Conservation (phyloP, 1,140 invertebrate species). For the Zaprionus tsacasi region DNA sequence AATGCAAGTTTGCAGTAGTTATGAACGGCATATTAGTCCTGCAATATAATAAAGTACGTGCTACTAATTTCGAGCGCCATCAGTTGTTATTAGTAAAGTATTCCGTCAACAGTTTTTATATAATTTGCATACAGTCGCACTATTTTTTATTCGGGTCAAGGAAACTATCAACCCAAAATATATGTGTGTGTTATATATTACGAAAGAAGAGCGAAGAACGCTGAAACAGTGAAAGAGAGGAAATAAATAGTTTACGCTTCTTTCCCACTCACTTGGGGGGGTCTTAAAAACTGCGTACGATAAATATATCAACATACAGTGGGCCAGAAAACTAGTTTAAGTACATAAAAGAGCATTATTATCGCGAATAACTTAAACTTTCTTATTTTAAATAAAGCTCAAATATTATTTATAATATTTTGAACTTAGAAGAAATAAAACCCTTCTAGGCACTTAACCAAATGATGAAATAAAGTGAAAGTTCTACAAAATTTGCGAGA, state of each 20-base stretch:
- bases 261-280: background rate
- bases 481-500: background rate
- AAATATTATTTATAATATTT: no score
- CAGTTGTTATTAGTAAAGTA: conserved; percentile 27
- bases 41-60: background rate
- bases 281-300: background rate
- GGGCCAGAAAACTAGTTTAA: conserved; percentile 2
- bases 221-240: background rate
- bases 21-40: background rate
- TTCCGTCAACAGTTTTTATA: conserved; percentile 39
- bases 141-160: conserved; percentile 68
- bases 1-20: conserved; percentile 49
- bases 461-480: background rate
- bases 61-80: conserved; percentile 1
- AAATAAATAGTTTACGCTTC: conserved; percentile 41
- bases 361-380: no score
- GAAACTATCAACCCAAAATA: conserved; percentile 66
- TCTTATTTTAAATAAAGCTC: no score
- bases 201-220: conserved; percentile 3
- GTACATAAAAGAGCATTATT: background rate
- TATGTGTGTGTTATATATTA: background rate
- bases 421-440: no score
- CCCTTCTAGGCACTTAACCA: background rate
- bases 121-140: conserved; percentile 50
- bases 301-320: conserved; percentile 22